These are phyloP conservation scores for Halotydeus destructor DNA, from an alignment of 1,140 invertebrate genomes.

Conservation along the genomic window DNA sequence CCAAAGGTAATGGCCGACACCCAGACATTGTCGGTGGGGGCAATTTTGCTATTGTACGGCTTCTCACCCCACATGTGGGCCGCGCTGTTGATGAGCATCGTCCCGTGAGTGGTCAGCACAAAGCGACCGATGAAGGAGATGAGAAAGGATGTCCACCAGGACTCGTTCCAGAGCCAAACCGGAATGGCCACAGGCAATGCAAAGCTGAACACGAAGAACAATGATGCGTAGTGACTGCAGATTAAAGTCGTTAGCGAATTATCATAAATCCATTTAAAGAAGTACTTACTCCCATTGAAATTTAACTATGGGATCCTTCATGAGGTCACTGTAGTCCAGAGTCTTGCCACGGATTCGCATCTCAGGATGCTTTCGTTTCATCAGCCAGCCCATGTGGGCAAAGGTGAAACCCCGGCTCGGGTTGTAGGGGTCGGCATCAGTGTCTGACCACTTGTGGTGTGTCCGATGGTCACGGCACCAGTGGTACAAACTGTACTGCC, in stretches of 20 bases:
- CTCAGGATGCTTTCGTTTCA: slow-evolving; percentile 48
- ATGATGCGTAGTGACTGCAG: slow-evolving; percentile 52
- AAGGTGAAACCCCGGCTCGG: slow-evolving; percentile 87
- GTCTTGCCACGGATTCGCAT: slow-evolving; percentile 50
- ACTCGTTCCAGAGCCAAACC: slow-evolving; percentile 60
- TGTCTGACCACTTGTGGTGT: slow-evolving; percentile 59
- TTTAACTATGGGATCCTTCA: slow-evolving; percentile 53
- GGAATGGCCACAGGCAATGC: slow-evolving; percentile 60
- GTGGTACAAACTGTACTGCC: slow-evolving; percentile 72
- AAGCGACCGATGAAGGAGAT: slow-evolving; percentile 40
- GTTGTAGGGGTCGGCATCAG: slow-evolving; percentile 66
- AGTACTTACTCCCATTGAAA: slow-evolving; percentile 79
- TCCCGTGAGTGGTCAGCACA: slow-evolving; percentile 90
- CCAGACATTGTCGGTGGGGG: slow-evolving; percentile 27
- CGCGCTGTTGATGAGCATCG: slow-evolving; percentile 55
- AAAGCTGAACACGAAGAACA: slow-evolving; percentile 64
- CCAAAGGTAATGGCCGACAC: slow-evolving; percentile 31
- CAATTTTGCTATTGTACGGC: slow-evolving; percentile 27
- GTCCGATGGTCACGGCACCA: slow-evolving; percentile 65
- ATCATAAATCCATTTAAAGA: slow-evolving; percentile 49
- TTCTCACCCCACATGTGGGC: slow-evolving; percentile 29
- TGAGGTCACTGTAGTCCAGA: slow-evolving; percentile 66
- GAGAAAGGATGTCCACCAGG: slow-evolving; percentile 50
- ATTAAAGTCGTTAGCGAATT: slow-evolving; percentile 53
- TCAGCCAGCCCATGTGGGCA: slow-evolving; percentile 66